A percentile compares a stretch with the other conserved stretches of the same genome.
Conservation (phyloP, 1,140 invertebrate species). For the Drosophila equinoxialis region DNA sequence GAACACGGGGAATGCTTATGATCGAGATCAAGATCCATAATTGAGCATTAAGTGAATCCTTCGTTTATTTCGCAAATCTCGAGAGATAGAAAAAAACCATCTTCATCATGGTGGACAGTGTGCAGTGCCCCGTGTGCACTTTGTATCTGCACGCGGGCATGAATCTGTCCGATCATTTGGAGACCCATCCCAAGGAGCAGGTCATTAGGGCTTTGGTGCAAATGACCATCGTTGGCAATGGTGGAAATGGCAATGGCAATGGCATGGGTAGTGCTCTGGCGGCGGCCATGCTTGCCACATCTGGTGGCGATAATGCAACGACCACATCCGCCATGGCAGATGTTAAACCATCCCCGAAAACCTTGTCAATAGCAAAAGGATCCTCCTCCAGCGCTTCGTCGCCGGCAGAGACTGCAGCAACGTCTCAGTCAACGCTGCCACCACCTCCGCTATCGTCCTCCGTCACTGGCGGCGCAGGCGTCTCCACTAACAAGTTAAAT, state of each 20-base stretch:
- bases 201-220: conserved; percentile 91
- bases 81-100: conserved; percentile 14
- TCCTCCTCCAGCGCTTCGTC: conserved; percentile 19
- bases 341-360: conserved; percentile 10
- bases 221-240: conserved; percentile 71
- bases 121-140: conserved; percentile 91
- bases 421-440: conserved; percentile 20
- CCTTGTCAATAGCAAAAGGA: conserved; percentile 29
- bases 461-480: background rate
- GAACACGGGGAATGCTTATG: conserved; percentile 56
- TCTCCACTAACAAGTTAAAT: conserved; percentile 54
- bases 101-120: conserved; percentile 84
- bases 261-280: conserved; percentile 50
- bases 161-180: conserved; percentile 89
- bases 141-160: conserved; percentile 91
- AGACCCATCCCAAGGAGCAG: conserved; percentile 93
- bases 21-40: conserved; percentile 40
- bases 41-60: conserved; percentile 7
- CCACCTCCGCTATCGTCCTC: conserved; percentile 28
- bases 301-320: conserved; percentile 5
- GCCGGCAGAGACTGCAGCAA: background rate
- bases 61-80: conserved; percentile 14
- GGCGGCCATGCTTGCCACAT: conserved; percentile 48
- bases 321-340: conserved; percentile 2
- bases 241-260: conserved; percentile 29